phyloP scores from a whole-genome alignment of 2,797 vertebrate species.

The Molossus molossus region DNA sequence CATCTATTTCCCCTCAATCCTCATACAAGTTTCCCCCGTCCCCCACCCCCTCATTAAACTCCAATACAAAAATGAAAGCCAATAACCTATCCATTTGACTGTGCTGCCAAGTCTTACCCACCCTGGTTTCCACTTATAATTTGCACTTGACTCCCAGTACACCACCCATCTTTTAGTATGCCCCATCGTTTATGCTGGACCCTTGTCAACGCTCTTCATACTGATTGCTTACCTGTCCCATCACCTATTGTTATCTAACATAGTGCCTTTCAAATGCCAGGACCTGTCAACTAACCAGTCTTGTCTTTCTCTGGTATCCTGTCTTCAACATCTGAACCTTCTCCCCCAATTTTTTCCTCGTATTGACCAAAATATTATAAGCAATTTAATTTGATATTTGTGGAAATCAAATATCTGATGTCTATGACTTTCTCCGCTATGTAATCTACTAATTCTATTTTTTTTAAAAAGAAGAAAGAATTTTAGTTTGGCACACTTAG shows the following conservation, averaged over 20 bases:
- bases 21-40: not conserved
- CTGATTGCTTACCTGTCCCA: not conserved
- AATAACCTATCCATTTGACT: not conserved
- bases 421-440: not conserved
- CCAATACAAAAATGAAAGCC: not conserved
- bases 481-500: not conserved
- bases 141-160: not conserved
- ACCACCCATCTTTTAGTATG: not conserved
- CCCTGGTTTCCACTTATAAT: not conserved
- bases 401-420: conserved; percentile 48
- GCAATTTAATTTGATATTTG: conserved; percentile 36
- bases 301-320: not conserved
- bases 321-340: not conserved
- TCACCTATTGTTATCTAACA: not conserved
- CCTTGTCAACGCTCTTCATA: not conserved
- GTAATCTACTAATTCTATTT: not conserved
- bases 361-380: not conserved
- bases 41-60: not conserved
- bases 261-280: not conserved
- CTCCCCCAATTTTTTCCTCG: not conserved
- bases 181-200: not conserved
- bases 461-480: not conserved
- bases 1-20: not conserved
- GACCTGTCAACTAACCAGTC: not conserved
- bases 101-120: not conserved